phyloP scores from a whole-genome alignment of 2,797 vertebrate genomes.

The Loris lydekkerianus region DNA sequence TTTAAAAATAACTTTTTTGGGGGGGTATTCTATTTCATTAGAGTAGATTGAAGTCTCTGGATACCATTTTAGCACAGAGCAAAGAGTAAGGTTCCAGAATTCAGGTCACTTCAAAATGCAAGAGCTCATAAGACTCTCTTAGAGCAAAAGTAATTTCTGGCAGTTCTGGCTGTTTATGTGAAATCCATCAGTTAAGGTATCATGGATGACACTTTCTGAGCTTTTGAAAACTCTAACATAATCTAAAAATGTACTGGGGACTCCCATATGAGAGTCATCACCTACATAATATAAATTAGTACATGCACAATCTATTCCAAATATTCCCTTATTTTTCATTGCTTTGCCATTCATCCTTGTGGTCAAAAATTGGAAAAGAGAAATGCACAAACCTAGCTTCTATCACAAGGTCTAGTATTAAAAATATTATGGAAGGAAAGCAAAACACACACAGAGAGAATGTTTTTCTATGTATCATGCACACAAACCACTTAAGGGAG shows the following conservation, averaged over 20 bases:
- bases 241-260: background rate
- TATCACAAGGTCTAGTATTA: background rate
- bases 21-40: background rate
- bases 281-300: background rate
- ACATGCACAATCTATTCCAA: background rate
- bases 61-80: background rate
- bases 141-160: background rate
- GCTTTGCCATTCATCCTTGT: background rate
- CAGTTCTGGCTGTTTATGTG: background rate
- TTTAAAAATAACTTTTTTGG: background rate
- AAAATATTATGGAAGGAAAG: background rate
- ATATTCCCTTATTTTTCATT: background rate
- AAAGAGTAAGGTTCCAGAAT: background rate
- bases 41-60: background rate
- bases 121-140: background rate
- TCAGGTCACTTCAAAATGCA: background rate
- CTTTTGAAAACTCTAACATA: background rate
- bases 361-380: background rate
- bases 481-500: background rate
- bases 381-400: background rate
- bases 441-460: background rate
- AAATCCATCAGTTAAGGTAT: background rate
- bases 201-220: background rate
- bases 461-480: background rate
- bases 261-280: background rate